Evolutionary conservation across 2,888 invertebrate genomes (phyloP).

Genomic region (Eupithecia exiguata): DNA sequence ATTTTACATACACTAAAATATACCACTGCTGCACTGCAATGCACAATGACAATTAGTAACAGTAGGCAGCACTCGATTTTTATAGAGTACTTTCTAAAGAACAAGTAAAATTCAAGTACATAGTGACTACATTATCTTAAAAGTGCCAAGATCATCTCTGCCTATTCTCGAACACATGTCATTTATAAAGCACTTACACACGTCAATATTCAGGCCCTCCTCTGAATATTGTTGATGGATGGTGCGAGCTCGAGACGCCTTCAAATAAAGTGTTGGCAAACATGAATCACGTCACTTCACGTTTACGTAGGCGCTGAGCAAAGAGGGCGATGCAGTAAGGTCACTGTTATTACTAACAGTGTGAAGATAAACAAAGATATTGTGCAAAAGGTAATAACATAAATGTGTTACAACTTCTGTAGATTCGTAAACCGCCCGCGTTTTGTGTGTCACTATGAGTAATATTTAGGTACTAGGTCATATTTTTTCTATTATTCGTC

Average conservation of each 20-base stretch:
- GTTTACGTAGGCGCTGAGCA: slow-evolving; percentile 14
- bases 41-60: no score
- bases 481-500: no score
- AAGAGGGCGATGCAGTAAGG: slow-evolving; percentile 3
- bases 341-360: not conserved
- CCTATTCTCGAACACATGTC: slow-evolving; percentile 38
- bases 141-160: not conserved
- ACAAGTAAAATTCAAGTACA: not conserved
- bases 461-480: no score
- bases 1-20: no score
- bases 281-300: slow-evolving; percentile 16
- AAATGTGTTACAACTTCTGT: no score
- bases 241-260: slow-evolving; percentile 24
- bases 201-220: slow-evolving; percentile 51
- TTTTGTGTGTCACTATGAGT: no score
- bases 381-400: no score
- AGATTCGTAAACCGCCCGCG: no score
- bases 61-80: no score
- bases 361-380: not conserved
- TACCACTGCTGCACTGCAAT: no score
- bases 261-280: slow-evolving; percentile 28
- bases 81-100: not conserved
- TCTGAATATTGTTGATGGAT: slow-evolving; percentile 38
- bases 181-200: slow-evolving; percentile 55
- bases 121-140: not conserved